A percentile compares a stretch with the other conserved stretches of the same genome.
Conservation (phyloP, 2,113 vertebrate species). For the Alligator sinensis region DNA sequence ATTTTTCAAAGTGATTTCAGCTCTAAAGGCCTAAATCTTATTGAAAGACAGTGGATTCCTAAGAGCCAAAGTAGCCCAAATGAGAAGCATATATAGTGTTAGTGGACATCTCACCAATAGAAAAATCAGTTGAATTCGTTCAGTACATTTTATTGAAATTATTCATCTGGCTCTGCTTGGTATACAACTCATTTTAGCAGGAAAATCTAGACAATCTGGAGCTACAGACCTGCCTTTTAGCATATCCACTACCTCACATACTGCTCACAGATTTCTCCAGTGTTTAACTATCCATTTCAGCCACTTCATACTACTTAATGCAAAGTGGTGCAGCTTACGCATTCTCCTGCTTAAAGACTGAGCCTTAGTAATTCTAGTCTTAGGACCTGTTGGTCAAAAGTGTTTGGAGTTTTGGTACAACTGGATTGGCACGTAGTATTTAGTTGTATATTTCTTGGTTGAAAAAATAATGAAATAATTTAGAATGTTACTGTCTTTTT, state of each 20-base stretch:
- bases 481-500: not conserved
- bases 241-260: not conserved
- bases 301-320: not conserved
- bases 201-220: too few species aligned
- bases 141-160: not conserved
- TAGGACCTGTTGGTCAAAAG: not conserved
- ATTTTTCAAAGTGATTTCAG: not conserved
- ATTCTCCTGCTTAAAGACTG: not conserved
- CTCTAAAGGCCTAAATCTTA: not conserved
- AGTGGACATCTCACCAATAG: not conserved
- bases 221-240: too few species aligned
- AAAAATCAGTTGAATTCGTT: not conserved
- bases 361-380: not conserved
- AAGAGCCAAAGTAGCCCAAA: not conserved
- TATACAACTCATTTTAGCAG: not conserved
- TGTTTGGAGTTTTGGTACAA: not conserved
- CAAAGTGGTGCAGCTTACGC: not conserved
- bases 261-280: not conserved
- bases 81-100: not conserved
- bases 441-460: not conserved
- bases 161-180: not conserved
- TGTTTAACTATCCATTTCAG: not conserved
- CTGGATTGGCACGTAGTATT: not conserved
- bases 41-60: not conserved
- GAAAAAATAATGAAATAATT: not conserved